These are phyloP conservation scores for Drosophila eohydei DNA, from an alignment of 2,888 invertebrate species.

Conservation along the genomic window DNA sequence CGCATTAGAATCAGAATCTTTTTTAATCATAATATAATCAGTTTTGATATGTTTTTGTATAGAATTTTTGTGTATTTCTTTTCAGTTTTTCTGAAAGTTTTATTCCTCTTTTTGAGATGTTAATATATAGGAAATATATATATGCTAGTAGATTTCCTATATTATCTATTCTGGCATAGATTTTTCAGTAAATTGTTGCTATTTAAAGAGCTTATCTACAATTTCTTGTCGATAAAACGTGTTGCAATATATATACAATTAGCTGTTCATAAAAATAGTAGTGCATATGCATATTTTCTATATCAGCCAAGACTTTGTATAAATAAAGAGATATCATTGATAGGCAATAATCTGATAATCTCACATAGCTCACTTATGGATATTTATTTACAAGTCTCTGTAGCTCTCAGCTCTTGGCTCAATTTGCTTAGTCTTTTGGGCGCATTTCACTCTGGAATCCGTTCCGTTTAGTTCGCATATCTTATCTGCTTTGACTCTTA, in stretches of 20 bases:
- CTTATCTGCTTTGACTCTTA: constrained; percentile 19
- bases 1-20: no score
- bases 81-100: not conserved
- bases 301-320: not conserved
- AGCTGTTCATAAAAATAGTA: no score
- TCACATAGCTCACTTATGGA: not conserved
- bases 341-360: not conserved
- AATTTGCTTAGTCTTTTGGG: not conserved
- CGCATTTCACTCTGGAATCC: not conserved
- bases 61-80: not conserved
- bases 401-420: not conserved
- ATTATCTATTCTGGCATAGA: not conserved
- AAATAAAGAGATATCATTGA: not conserved
- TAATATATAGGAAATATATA: not conserved
- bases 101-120: not conserved
- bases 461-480: constrained; percentile 4
- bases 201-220: not conserved
- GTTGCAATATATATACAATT: not conserved
- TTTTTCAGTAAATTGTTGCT: not conserved
- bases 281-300: not conserved
- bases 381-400: no score
- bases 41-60: not conserved
- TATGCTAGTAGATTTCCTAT: not conserved
- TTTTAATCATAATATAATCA: not conserved
- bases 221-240: not conserved